A percentile compares a stretch with the other conserved stretches of the same genome.
Conservation (phyloP, 1,140 invertebrate genomes). For the Bombus impatiens region DNA sequence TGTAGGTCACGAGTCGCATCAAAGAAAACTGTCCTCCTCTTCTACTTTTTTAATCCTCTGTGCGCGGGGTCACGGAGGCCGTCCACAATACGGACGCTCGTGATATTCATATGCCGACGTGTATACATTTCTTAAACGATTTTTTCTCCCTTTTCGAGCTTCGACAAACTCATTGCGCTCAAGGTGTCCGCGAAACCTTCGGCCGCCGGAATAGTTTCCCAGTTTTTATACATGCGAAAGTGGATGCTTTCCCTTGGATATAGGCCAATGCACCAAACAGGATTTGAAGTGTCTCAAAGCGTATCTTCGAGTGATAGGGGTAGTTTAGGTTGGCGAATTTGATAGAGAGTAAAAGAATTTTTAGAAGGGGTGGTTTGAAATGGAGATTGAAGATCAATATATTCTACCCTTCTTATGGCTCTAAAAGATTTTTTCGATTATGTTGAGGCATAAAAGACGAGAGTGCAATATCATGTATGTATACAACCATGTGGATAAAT, state of each 20-base stretch:
- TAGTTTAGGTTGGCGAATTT: background rate
- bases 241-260: background rate
- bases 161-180: slow-evolving; percentile 2
- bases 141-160: slow-evolving; percentile 6
- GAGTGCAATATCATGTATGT: too few species aligned
- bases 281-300: background rate
- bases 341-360: background rate
- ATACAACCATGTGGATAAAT: too few species aligned
- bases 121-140: slow-evolving; percentile 47
- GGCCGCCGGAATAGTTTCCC: background rate
- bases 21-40: slow-evolving; percentile 47
- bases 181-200: slow-evolving; percentile 36
- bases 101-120: slow-evolving; percentile 35
- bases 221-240: background rate
- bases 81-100: slow-evolving; percentile 33
- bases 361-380: background rate
- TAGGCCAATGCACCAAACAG: background rate
- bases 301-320: background rate
- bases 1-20: slow-evolving; percentile 67
- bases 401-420: too few species aligned
- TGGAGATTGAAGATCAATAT: too few species aligned
- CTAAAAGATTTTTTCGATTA: too few species aligned
- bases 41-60: background rate
- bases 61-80: background rate
- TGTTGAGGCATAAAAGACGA: too few species aligned